These are phyloP conservation scores for Pyrrhosoma nymphula DNA, from an alignment of 2,888 invertebrate genomes.

Conservation along the genomic window DNA sequence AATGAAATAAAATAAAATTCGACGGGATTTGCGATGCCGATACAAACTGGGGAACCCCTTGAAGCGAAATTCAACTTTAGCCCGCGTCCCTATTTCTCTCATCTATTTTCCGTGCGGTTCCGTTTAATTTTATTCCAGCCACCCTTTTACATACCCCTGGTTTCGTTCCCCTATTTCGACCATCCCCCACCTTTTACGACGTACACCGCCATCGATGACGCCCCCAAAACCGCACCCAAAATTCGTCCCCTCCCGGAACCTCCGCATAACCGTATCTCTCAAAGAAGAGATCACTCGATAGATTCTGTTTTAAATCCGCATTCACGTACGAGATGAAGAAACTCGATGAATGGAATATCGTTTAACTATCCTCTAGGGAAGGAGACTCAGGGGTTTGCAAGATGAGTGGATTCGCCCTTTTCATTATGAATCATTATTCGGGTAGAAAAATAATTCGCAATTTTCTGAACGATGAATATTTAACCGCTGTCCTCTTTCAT, in stretches of 20 bases:
- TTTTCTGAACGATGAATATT: not conserved
- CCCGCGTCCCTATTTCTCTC: not conserved
- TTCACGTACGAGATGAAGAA: not conserved
- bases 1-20: not conserved
- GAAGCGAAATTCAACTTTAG: not conserved
- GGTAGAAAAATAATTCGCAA: not conserved
- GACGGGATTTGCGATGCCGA: not conserved
- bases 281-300: not conserved
- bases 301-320: not conserved
- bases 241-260: not conserved
- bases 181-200: not conserved
- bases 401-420: not conserved
- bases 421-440: not conserved
- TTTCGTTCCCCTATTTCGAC: not conserved
- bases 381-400: not conserved
- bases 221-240: not conserved
- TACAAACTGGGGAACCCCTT: not conserved
- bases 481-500: not conserved
- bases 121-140: not conserved
- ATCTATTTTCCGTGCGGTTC: not conserved
- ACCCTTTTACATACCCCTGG: not conserved
- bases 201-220: not conserved
- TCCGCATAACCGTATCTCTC: not conserved
- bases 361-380: not conserved
- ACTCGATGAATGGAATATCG: slow-evolving; percentile 2